Conservation (phyloP, 1,140 invertebrate genomes). For the Sarcophaga peregrina region DNA sequence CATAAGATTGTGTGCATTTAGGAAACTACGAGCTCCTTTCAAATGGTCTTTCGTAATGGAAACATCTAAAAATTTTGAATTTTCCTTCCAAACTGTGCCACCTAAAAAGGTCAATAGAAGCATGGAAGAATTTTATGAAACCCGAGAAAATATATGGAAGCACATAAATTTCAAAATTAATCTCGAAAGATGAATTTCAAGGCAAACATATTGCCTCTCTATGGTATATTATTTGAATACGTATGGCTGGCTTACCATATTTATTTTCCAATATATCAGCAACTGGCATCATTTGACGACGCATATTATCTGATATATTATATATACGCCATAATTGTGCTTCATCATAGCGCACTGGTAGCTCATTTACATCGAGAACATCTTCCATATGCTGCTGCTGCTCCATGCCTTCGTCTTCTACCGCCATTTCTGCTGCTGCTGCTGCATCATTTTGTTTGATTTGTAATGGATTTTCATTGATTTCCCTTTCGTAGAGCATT, state of each 20-base stretch:
- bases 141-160: not conserved
- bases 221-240: not conserved
- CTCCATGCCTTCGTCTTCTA: not conserved
- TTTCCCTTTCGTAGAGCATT: constrained; percentile 46
- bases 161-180: constrained; percentile 30
- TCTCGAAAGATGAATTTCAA: not conserved
- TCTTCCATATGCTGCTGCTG: constrained; percentile 21
- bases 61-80: constrained; percentile 63
- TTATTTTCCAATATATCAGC: constrained; percentile 57
- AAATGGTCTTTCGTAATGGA: constrained; percentile 57
- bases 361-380: constrained; percentile 52
- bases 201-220: not conserved
- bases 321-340: constrained; percentile 71
- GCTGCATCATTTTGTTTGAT: not conserved
- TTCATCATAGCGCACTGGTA: constrained; percentile 68
- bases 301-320: constrained; percentile 59
- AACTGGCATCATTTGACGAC: constrained; percentile 51
- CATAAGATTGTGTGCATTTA: constrained; percentile 51
- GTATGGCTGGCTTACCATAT: constrained; percentile 53
- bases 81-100: constrained; percentile 64
- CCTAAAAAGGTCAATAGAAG: constrained; percentile 39
- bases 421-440: not conserved
- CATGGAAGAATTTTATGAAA: not conserved
- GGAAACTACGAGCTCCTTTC: constrained; percentile 57
- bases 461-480: constrained; percentile 28